Conservation (phyloP, 2,797 vertebrate genomes). For the Macropodus opercularis region DNA sequence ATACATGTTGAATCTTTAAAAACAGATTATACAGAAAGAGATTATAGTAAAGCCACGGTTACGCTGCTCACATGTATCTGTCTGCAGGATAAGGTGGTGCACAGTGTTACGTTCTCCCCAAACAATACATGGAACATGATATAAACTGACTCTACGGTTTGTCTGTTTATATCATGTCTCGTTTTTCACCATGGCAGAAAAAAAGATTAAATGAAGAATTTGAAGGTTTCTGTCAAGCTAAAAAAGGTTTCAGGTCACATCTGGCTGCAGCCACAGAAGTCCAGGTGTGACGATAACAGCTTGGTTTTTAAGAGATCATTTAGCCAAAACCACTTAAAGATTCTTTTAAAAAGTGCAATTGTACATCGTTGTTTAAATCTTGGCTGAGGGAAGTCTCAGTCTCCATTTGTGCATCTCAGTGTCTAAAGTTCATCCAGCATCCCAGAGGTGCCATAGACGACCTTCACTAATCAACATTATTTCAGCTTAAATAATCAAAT, state of each 20-base stretch:
- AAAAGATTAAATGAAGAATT: conserved; percentile 36
- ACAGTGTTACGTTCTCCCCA: conserved; percentile 1
- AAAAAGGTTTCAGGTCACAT: conserved; percentile 6
- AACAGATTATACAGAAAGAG: too few species aligned
- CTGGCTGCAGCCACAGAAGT: not conserved
- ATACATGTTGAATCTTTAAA: too few species aligned
- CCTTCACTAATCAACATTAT: conserved; percentile 7
- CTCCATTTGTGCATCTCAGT: conserved; percentile 10
- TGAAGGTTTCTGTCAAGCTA: not conserved
- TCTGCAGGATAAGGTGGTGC: conserved; percentile 31
- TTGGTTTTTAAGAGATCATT: conserved; percentile 14
- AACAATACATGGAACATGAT: not conserved
- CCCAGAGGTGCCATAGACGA: conserved; percentile 60
- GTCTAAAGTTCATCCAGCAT: conserved; percentile 36
- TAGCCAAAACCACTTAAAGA: conserved; percentile 26
- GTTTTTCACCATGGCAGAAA: not conserved
- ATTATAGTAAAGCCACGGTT: too few species aligned
- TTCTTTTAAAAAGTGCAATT: conserved; percentile 62
- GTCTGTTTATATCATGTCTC: not conserved
- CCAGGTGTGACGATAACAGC: conserved; percentile 4
- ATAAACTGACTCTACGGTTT: conserved; percentile 2
- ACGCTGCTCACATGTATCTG: conserved; percentile 16
- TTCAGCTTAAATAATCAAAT: conserved; percentile 3
- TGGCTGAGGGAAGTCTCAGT: conserved; percentile 2
- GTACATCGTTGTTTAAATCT: conserved; percentile 29